Conservation (phyloP, 2,797 vertebrate species). For the Labeo calbasu region DNA sequence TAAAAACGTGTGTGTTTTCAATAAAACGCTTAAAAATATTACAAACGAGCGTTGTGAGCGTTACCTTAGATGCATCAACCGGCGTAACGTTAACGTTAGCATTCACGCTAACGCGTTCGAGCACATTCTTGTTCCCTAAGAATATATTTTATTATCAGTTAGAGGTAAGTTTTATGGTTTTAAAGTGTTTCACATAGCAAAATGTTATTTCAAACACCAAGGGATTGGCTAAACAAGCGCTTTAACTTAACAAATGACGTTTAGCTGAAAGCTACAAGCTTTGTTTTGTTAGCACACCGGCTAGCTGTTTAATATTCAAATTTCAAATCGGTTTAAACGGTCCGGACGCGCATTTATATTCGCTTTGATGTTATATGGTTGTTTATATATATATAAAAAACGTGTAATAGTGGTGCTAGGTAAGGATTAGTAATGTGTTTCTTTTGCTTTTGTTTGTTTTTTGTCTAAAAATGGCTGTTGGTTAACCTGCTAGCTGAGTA, state of each 20-base stretch:
- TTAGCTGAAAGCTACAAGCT: conserved; percentile 36
- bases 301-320: conserved; percentile 45
- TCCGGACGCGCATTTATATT: not conserved
- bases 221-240: not conserved
- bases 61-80: conserved; percentile 17
- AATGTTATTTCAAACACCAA: not conserved
- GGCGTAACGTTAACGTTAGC: not conserved
- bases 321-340: not conserved
- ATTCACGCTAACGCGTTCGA: conserved; percentile 26
- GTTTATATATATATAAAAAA: not conserved
- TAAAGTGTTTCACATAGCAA: fast-evolving
- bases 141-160: not conserved
- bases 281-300: conserved; percentile 49
- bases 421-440: not conserved
- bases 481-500: conserved; percentile 29
- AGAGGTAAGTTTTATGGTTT: not conserved
- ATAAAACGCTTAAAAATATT: not conserved
- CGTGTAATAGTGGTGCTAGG: not conserved
- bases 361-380: fast-evolving
- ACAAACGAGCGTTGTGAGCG: not conserved
- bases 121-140: not conserved
- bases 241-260: not conserved
- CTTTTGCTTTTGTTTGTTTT: not conserved
- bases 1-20: not conserved
- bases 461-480: not conserved